Conservation (phyloP, 2,888 invertebrate species). For the Clunio marinus region DNA sequence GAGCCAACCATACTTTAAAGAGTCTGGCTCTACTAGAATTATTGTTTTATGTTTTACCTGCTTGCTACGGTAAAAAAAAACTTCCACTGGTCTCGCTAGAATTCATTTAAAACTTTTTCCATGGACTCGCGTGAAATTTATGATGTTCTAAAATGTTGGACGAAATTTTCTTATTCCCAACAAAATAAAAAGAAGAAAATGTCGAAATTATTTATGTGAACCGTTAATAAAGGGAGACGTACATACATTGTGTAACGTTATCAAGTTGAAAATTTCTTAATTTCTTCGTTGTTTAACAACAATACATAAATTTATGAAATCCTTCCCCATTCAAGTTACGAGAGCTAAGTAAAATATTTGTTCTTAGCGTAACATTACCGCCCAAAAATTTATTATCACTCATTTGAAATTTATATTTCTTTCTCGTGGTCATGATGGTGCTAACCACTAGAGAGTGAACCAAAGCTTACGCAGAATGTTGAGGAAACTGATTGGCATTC, state of each 20-base stretch:
- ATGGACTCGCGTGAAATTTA: constrained; percentile 22
- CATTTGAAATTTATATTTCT: constrained; percentile 32
- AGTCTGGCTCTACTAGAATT: constrained; percentile 7
- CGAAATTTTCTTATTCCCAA: not conserved
- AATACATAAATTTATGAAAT: too few relatives aligned
- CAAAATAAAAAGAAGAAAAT: constrained; percentile 3
- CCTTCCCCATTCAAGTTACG: too few relatives aligned
- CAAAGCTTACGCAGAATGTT: not conserved
- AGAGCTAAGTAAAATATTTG: not conserved
- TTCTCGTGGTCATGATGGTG: not conserved
- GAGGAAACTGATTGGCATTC: not conserved
- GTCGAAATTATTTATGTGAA: constrained; percentile 35
- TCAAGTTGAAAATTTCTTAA: too few relatives aligned
- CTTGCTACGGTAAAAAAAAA: not conserved
- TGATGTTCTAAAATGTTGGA: constrained; percentile 9
- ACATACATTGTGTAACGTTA: too few relatives aligned
- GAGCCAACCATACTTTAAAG: not conserved
- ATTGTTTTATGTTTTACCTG: constrained; percentile 23
- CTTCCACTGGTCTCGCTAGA: constrained; percentile 21
- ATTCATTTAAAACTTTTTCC: constrained; percentile 13
- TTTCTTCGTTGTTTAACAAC: too few relatives aligned
- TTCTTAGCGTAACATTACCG: constrained; percentile 21
- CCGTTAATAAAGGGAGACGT: constrained; percentile 27
- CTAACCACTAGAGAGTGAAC: not conserved
- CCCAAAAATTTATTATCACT: constrained; percentile 32